Conservation (phyloP, 2,888 invertebrate species). For the Oligia latruncula region DNA sequence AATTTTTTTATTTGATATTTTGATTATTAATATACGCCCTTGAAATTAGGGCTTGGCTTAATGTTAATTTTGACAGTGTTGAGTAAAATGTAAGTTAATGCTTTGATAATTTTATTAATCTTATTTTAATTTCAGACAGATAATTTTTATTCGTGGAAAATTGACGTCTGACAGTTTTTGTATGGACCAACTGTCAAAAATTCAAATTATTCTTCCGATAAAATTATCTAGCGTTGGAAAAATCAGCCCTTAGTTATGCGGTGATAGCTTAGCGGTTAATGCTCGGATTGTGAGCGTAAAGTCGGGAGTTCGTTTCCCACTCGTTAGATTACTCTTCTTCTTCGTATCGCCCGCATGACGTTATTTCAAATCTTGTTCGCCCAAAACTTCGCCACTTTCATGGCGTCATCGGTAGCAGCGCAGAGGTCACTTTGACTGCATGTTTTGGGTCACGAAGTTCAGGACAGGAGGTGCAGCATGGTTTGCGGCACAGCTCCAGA, state of each 20-base stretch:
- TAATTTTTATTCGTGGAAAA: no score
- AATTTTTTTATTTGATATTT: no score
- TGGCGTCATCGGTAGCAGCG: no score
- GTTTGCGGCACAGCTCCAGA: background rate
- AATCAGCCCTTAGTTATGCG: no score
- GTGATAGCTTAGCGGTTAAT: background rate
- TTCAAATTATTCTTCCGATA: no score
- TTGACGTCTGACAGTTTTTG: no score
- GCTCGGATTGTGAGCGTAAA: no score
- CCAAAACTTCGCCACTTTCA: background rate
- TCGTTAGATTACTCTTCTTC: background rate
- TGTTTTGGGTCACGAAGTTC: background rate
- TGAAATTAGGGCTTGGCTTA: conserved; percentile 6
- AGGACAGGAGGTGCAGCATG: no score
- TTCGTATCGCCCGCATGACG: background rate
- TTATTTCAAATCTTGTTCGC: background rate
- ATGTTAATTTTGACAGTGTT: conserved; percentile 18
- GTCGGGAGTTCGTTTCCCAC: background rate
- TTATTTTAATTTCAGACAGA: no score
- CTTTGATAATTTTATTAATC: background rate
- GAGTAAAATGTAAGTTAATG: background rate
- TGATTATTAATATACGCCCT: conserved; percentile 32
- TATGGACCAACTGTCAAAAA: no score
- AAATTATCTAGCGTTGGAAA: no score
- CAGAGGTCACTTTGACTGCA: background rate